These are phyloP conservation scores for Diplodus sargus DNA, from an alignment of 2,797 vertebrate genomes.

Conservation along the genomic window DNA sequence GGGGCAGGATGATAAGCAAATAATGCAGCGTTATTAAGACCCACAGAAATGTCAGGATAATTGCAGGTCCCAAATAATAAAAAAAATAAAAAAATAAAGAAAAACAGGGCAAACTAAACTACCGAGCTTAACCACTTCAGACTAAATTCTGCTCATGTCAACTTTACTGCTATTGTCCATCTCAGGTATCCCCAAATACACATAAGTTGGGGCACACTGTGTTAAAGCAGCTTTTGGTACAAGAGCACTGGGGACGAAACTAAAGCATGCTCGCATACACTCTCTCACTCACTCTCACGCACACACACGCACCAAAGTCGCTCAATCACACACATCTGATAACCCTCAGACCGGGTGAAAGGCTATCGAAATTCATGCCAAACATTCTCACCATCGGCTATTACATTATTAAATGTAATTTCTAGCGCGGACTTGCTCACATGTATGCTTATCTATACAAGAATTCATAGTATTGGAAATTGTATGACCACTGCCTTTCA, in stretches of 20 bases:
- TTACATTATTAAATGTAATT: conserved; percentile 68
- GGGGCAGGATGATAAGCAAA: conserved; percentile 48
- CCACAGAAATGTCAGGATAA: conserved; percentile 75
- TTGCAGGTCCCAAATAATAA: conserved; percentile 54
- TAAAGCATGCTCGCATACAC: conserved; percentile 28
- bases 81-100: too few species aligned
- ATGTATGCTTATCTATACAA: conserved; percentile 66
- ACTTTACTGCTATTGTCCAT: conserved; percentile 62
- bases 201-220: conserved; percentile 60
- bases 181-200: conserved; percentile 50
- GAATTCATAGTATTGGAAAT: conserved; percentile 64
- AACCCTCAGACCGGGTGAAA: conserved; percentile 39
- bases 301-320: conserved; percentile 15
- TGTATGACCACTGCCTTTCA: conserved; percentile 57
- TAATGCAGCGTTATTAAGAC: conserved; percentile 63
- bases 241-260: conserved; percentile 73
- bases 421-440: conserved; percentile 61
- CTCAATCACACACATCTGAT: conserved; percentile 33
- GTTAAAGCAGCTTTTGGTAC: conserved; percentile 83
- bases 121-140: conserved; percentile 61
- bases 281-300: conserved; percentile 11
- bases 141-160: conserved; percentile 39
- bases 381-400: conserved; percentile 64
- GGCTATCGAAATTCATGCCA: conserved; percentile 15
- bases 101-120: conserved; percentile 42